Evolutionary conservation across 2,797 vertebrate genomes (phyloP).

Genomic region (Oreortyx pictus): DNA sequence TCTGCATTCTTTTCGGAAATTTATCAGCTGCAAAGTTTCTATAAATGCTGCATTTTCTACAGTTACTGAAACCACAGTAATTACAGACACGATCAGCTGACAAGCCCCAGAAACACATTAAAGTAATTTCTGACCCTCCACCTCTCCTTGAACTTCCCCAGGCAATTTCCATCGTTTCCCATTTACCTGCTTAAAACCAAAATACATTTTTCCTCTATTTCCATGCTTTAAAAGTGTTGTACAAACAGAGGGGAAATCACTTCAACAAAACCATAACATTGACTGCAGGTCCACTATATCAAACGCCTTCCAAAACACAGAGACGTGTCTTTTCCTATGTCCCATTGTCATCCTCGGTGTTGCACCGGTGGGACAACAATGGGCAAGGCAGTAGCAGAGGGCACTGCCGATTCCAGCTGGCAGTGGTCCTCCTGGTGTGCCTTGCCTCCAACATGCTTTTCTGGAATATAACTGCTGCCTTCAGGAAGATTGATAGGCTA

Average conservation of each 20-base stretch:
- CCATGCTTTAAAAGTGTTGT: neutral
- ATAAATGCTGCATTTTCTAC: neutral
- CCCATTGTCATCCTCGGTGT: neutral
- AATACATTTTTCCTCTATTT: neutral
- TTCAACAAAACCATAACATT: slow-evolving; percentile 19
- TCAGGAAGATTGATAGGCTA: neutral
- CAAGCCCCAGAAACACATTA: neutral
- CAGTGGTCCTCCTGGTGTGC: slow-evolving; percentile 23
- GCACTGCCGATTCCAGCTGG: slow-evolving; percentile 23
- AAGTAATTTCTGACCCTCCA: neutral
- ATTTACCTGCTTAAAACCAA: neutral
- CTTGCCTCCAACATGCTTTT: slow-evolving; percentile 10
- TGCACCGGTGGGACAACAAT: rapidly evolving
- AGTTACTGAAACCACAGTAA: neutral
- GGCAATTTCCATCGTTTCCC: neutral
- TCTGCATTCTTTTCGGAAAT: neutral
- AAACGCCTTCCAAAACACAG: neutral
- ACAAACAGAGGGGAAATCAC: neutral
- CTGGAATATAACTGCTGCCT: slow-evolving; percentile 19
- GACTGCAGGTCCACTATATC: neutral
- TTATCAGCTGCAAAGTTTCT: neutral
- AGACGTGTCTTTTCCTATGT: neutral
- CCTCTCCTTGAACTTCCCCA: slow-evolving; percentile 8
- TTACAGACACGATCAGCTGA: neutral
- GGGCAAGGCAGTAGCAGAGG: neutral